Base-by-base conservation (phyloP, 2,888 invertebrate genomes). In the Orgyia antiqua region DNA sequence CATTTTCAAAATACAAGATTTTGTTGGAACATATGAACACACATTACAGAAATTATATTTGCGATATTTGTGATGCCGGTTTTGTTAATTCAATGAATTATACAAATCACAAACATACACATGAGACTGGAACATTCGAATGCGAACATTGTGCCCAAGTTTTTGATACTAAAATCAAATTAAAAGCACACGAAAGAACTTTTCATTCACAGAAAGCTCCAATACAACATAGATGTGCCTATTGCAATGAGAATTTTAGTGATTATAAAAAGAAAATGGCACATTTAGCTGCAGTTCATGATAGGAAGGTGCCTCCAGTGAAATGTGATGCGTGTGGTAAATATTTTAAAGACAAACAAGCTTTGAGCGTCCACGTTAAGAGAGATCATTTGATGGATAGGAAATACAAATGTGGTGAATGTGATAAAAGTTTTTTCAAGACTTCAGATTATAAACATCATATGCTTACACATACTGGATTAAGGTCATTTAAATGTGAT, bases 321-420 rank as follows among this genome's bases (percentile, higher is more conserved):
- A 60, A 60, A 31, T 76, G 76, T 32, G 46, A 55, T 9, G 59
- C 65, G 2, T 76, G 76, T 23, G 60, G 63, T 2, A 60, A 50
- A 26, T 47, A 48, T 0, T 74, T 67, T 17, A 37, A 35, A 2
- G 45, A 42, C 1, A 48, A 55, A 18, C 46, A 52, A 27, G 45
- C 47, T 7, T 45, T 66, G 29, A 42, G 48, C 2, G 33, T 47
- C 3, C 77, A 77, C 19, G 57, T 51, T 10, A 68, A 53, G 27
- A 53, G 57, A 13, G 56, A 74, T 3, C 86, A 86, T 31, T 52
- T 84, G n/a, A 60, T 68, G 57, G 60, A 68, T 28, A 53, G 65
- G 7, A 46, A 62, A n/a, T 70, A 72, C 21, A 59, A 62, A 2
- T 87, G 87, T 25, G 45, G 60, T 0, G 44, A 65, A 2, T 87